These are phyloP conservation scores for Botrylloides violaceus DNA, from an alignment of 23 tunicate species.

Conservation along the genomic window DNA sequence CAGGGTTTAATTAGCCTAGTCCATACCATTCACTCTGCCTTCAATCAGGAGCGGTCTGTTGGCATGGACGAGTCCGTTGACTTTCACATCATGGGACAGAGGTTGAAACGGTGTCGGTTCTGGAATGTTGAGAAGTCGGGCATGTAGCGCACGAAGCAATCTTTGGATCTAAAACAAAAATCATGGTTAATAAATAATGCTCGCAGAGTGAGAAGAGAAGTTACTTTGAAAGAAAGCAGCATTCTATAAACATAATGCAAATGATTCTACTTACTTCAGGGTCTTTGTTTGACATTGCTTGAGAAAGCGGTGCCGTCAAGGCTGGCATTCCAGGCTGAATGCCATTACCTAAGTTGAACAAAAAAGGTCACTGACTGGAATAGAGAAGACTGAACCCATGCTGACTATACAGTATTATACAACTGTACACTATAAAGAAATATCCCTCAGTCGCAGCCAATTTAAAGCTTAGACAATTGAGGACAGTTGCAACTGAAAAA, in stretches of 20 bases:
- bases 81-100: not conserved
- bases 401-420: too few species aligned
- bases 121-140: constrained; percentile 19
- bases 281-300: not conserved
- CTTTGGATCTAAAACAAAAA: constrained; percentile 26
- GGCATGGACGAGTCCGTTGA: not conserved
- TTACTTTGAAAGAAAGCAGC: too few species aligned
- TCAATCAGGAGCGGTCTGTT: too few species aligned
- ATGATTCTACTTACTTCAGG: not conserved
- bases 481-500: too few species aligned
- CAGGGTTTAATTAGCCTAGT: not conserved
- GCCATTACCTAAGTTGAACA: too few species aligned
- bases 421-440: too few species aligned
- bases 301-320: not conserved
- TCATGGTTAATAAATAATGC: not conserved
- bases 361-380: too few species aligned
- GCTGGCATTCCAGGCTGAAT: not conserved
- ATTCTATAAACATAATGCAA: too few species aligned
- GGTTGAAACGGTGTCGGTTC: not conserved
- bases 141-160: constrained; percentile 34
- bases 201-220: too few species aligned
- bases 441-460: too few species aligned
- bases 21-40: not conserved
- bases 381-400: too few species aligned
- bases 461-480: too few species aligned